A percentile compares a stretch with the other conserved stretches of the same genome.
Conservation (phyloP, 2,888 invertebrate genomes). For the Eupeodes luniger region DNA sequence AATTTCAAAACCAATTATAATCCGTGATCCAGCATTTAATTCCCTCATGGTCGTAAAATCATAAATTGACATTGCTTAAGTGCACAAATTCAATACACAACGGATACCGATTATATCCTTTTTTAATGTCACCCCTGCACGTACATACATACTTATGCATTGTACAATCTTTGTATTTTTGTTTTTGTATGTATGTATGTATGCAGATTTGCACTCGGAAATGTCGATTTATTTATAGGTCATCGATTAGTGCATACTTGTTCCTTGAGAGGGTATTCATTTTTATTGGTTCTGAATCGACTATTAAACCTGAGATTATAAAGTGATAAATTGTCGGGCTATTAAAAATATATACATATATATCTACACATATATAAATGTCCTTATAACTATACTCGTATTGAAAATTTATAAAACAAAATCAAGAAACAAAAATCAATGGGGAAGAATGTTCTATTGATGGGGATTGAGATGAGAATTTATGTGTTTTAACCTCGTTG, state of each 20-base stretch:
- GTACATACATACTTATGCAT: neutral
- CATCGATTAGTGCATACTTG: constrained; percentile 56
- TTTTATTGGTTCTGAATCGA: constrained; percentile 39
- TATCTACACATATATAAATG: too few relatives aligned
- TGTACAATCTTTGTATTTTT: neutral
- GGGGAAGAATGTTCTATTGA: constrained; percentile 33
- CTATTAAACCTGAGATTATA: constrained; percentile 49
- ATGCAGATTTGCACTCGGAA: constrained; percentile 31
- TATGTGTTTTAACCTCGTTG: neutral
- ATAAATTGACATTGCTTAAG: constrained; percentile 39
- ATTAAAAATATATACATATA: neutral
- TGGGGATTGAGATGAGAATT: constrained; percentile 18
- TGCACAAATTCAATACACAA: constrained; percentile 43
- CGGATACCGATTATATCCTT: constrained; percentile 44
- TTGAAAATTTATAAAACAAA: neutral
- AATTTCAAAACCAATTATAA: neutral
- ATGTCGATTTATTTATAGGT: constrained; percentile 63
- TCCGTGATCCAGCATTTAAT: constrained; percentile 44
- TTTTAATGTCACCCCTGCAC: constrained; percentile 30
- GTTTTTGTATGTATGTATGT: neutral
- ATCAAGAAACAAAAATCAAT: constrained; percentile 35
- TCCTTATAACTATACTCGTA: too few relatives aligned
- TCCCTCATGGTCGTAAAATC: constrained; percentile 40
- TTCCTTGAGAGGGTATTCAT: constrained; percentile 31
- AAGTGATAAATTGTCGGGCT: constrained; percentile 50